These are phyloP conservation scores for Gallinago jamesoni DNA, from an alignment of 2,113 vertebrate species.

Conservation along the genomic window DNA sequence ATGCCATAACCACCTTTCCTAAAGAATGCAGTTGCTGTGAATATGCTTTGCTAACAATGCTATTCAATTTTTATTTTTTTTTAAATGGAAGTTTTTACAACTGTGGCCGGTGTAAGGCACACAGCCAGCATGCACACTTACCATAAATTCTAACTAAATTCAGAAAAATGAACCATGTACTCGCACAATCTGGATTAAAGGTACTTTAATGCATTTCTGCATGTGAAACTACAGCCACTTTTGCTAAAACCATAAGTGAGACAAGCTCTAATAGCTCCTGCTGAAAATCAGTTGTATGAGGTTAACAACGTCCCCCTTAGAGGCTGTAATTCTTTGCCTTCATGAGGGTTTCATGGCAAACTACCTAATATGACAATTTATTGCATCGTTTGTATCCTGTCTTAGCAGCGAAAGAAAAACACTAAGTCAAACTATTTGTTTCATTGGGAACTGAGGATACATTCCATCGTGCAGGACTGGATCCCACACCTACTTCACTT, in stretches of 20 bases:
- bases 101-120: background rate
- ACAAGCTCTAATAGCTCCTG: background rate
- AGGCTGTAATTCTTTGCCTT: background rate
- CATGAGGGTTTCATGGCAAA: background rate
- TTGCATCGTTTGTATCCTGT: background rate
- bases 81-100: background rate
- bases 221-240: background rate
- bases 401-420: background rate
- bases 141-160: background rate
- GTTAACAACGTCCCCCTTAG: background rate
- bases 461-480: background rate
- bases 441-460: background rate
- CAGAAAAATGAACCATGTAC: background rate
- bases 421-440: background rate
- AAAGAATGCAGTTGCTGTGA: background rate
- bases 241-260: background rate
- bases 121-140: background rate
- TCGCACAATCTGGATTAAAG: background rate
- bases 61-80: background rate
- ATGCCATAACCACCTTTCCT: background rate
- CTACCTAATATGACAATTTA: background rate
- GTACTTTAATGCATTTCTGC: background rate
- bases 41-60: background rate
- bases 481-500: background rate
- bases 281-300: background rate